Percentiles rank a stretch among this genome's conserved stretches.
These are phyloP conservation scores for Pseudomyrmex cubaensis DNA, from an alignment of 1,140 invertebrate species.

Conservation along the genomic window DNA sequence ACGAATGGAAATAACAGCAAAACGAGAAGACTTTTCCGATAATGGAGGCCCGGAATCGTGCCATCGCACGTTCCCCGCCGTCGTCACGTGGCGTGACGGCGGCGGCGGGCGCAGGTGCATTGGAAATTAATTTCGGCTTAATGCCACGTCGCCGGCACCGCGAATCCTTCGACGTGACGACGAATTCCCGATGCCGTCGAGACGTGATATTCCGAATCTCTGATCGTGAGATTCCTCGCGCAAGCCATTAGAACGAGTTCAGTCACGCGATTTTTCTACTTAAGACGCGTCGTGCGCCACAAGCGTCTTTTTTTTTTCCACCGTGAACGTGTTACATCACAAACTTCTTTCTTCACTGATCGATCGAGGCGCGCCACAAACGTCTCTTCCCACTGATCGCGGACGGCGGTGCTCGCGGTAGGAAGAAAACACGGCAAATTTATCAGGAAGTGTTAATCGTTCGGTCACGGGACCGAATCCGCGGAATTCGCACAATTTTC, in stretches of 20 bases:
- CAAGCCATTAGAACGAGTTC: constrained; percentile 47
- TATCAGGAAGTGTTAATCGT: constrained; percentile 45
- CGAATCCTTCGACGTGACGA: constrained; percentile 60
- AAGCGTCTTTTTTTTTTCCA: constrained; percentile 5
- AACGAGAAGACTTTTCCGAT: constrained; percentile 77
- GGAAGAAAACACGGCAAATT: constrained; percentile 27
- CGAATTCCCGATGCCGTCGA: constrained; percentile 53
- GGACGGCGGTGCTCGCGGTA: background rate
- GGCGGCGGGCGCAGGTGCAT: constrained; percentile 73
- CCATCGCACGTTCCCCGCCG: constrained; percentile 38
- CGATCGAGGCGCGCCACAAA: too few relatives aligned
- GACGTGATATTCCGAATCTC: constrained; percentile 55
- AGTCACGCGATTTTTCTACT: background rate
- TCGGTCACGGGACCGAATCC: constrained; percentile 7
- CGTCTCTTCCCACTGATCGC: background rate
- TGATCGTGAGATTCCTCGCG: constrained; percentile 30
- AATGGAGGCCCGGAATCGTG: constrained; percentile 71
- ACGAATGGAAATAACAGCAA: constrained; percentile 65
- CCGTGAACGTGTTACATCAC: constrained; percentile 1
- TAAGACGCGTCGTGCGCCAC: background rate
- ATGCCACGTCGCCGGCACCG: constrained; percentile 42
- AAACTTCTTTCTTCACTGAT: too few relatives aligned
- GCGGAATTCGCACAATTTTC: constrained; percentile 65
- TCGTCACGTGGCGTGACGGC: constrained; percentile 46
- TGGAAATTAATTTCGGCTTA: constrained; percentile 80